These are phyloP conservation scores for Esox niger DNA, from an alignment of 2,113 vertebrate genomes.

Conservation along the genomic window DNA sequence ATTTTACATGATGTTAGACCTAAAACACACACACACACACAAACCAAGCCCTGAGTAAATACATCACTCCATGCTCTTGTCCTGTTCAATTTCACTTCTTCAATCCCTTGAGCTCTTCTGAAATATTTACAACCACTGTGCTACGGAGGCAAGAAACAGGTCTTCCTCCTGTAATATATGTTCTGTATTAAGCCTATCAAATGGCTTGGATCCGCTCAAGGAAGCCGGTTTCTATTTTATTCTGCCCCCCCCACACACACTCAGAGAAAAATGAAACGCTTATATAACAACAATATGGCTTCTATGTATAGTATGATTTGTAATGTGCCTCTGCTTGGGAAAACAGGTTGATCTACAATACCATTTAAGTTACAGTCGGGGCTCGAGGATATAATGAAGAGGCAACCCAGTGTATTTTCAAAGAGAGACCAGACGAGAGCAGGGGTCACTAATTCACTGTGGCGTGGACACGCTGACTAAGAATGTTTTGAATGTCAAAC, in stretches of 20 bases:
- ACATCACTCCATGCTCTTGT: too few species aligned
- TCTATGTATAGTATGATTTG: not conserved
- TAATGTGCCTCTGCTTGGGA: not conserved
- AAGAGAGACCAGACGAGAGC: not conserved
- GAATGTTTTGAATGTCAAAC: conserved; percentile 31
- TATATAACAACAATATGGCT: not conserved
- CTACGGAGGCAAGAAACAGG: not conserved
- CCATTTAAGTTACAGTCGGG: not conserved
- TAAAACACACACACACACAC: too few species aligned
- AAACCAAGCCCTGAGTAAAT: too few species aligned
- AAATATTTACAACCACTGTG: not conserved
- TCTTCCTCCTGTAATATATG: not conserved
- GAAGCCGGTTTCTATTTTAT: too few species aligned
- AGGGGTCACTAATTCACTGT: conserved; percentile 24
- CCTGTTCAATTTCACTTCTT: too few species aligned
- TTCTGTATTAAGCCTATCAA: not conserved
- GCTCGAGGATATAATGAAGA: not conserved
- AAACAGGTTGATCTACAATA: not conserved
- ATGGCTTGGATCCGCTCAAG: too few species aligned
- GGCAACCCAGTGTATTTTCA: not conserved
- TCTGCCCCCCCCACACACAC: too few species aligned
- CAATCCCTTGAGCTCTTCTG: too few species aligned
- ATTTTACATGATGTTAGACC: too few species aligned
- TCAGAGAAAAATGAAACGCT: not conserved
- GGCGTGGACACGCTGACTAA: conserved; percentile 29